Evolutionary conservation across 2,888 invertebrate species (phyloP), one percentile per base, ranked within the genome.

Genomic region (Thumatha senex): DNA sequence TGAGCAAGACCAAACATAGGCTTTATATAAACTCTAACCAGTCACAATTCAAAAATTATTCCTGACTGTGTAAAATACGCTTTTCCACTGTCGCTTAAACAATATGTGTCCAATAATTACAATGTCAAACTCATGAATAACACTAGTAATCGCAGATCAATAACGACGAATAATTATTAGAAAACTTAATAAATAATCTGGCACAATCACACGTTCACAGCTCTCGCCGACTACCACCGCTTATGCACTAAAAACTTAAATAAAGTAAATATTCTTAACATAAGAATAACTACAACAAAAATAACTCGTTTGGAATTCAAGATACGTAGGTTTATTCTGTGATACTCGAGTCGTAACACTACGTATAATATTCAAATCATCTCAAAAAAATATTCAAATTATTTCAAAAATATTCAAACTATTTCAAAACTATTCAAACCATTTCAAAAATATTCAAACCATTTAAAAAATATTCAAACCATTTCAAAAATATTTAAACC

Each of bases 211-310:
- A 74, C 76, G 15, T 72, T 75, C 78, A 78, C 79, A 80, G 78
- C 72, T 58, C 54, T 33, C 46, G 35, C 54, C 46, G 35, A 42
- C 79, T 74, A 75, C 72, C 66, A 74, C 76, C 74, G 69, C 66
- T 72, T 74, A 78, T 75, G 67, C 74, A 57, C 65, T 67, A 70
- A 61, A 72, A 65, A 74, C 73, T 79, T 73, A 74, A 80, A 80
- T 76, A 77, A 82, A 73, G 78, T 76, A 76, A 80, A 85, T 86
- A 88, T 86, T 85, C 88, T 87, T 88, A 88, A 89, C 86, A 85
- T 87, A 88, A 88, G 86, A 87, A 88, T 86, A 86, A 85, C 85
- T 87, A 85, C 78, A 86, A 83, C 76, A 80, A 69, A 81, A 76
- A 61, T 64, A 76, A 71, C 72, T 80, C 78, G 75, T 75, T 49